Percentiles rank a stretch among this genome's conserved stretches.
These are phyloP conservation scores for Ooceraea biroi DNA, from an alignment of 1,140 invertebrate species.

Conservation along the genomic window DNA sequence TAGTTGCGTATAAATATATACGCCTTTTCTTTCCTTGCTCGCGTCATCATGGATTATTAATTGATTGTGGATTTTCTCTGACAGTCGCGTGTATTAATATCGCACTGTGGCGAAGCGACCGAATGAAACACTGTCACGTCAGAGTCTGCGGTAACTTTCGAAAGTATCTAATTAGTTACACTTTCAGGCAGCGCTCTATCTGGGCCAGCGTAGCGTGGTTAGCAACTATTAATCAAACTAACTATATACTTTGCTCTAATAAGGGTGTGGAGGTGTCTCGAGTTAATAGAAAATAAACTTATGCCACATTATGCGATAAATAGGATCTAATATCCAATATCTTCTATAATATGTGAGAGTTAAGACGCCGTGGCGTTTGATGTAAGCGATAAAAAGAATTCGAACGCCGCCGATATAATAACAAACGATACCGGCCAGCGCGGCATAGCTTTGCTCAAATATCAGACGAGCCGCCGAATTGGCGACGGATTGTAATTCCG, in stretches of 20 bases:
- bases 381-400: too few relatives aligned
- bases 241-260: background rate
- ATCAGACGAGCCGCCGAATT: too few relatives aligned
- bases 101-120: background rate
- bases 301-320: background rate
- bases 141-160: conserved; percentile 70
- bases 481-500: too few relatives aligned
- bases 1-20: background rate
- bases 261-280: background rate
- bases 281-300: conserved; percentile 22
- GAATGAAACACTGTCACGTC: conserved; percentile 69
- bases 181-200: conserved; percentile 69
- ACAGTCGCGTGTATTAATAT: conserved; percentile 34
- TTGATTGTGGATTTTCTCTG: conserved; percentile 18
- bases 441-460: too few relatives aligned
- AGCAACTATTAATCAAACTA: conserved; percentile 30
- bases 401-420: too few relatives aligned
- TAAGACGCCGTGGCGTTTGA: too few relatives aligned
- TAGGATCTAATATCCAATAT: background rate
- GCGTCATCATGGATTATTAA: background rate
- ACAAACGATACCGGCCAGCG: too few relatives aligned
- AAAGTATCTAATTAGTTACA: conserved; percentile 76
- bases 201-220: conserved; percentile 55
- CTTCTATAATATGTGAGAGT: too few relatives aligned
- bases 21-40: background rate